Percentiles rank a stretch among this genome's conserved stretches.
phyloP scores from a whole-genome alignment of 1,140 invertebrate species.

The Carcinoscorpius rotundicauda region DNA sequence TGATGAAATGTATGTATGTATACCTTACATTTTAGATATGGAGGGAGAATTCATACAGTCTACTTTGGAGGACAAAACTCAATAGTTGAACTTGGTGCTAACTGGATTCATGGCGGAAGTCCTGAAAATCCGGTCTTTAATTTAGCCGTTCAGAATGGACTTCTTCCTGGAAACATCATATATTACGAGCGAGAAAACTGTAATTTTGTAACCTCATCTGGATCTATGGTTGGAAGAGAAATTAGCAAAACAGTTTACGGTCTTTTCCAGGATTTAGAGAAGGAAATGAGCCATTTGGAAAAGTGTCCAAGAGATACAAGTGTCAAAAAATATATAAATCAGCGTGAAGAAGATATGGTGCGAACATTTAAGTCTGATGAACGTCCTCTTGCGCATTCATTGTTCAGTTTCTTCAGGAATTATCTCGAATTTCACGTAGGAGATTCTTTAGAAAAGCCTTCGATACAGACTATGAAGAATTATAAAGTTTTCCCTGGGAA shows the following conservation, averaged over 20 bases:
- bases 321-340: slow-evolving; percentile 76
- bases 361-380: slow-evolving; percentile 59
- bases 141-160: slow-evolving; percentile 14
- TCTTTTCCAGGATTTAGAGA: slow-evolving; percentile 72
- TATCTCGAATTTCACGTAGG: slow-evolving; percentile 78
- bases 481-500: slow-evolving; percentile 90
- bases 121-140: slow-evolving; percentile 54
- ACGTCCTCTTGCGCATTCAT: slow-evolving; percentile 55
- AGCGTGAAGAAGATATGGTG: slow-evolving; percentile 68
- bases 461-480: slow-evolving; percentile 70
- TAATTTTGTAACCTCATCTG: background rate
- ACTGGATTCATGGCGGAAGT: slow-evolving; percentile 77
- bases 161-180: slow-evolving; percentile 4
- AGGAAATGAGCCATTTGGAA: slow-evolving; percentile 66
- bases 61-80: slow-evolving; percentile 10
- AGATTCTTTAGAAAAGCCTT: slow-evolving; percentile 43
- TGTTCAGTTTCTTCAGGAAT: slow-evolving; percentile 82
- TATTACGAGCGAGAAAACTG: slow-evolving; percentile 36
- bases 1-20: too few relatives aligned
- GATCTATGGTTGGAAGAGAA: slow-evolving; percentile 44
- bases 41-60: slow-evolving; percentile 48
- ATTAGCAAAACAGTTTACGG: slow-evolving; percentile 83
- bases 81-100: slow-evolving; percentile 61
- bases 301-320: slow-evolving; percentile 70
- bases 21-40: slow-evolving; percentile 38